phyloP scores from a whole-genome alignment of 2,888 invertebrate species.

The Junonia oenone region DNA sequence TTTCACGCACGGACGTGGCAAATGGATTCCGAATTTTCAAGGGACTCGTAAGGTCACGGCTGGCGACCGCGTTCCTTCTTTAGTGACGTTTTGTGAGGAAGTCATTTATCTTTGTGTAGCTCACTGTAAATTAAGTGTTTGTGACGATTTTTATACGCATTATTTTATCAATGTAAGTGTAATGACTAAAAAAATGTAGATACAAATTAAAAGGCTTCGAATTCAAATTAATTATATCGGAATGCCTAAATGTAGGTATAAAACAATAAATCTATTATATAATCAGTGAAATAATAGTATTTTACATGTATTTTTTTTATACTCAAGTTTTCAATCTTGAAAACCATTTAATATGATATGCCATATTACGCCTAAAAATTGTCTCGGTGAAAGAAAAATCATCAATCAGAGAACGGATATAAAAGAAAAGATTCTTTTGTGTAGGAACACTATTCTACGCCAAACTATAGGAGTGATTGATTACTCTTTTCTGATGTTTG shows the following conservation, averaged over 20 bases:
- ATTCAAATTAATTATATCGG: not conserved
- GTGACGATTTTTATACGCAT: slow-evolving; percentile 13
- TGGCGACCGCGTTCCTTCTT: slow-evolving; percentile 42
- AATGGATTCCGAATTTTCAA: slow-evolving; percentile 59
- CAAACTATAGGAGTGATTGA: slow-evolving; percentile 43
- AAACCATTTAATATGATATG: slow-evolving; percentile 1
- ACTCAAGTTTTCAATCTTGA: too few relatives aligned
- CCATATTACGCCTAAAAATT: slow-evolving; percentile 36
- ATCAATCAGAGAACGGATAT: slow-evolving; percentile 64
- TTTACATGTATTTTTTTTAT: too few relatives aligned
- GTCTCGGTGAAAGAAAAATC: slow-evolving; percentile 58
- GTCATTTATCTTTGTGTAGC: slow-evolving; percentile 47
- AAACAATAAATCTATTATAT: too few relatives aligned
- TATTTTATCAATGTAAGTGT: not conserved
- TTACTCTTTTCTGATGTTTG: slow-evolving; percentile 13
- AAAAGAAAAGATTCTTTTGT: slow-evolving; percentile 52
- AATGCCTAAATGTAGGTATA: not conserved
- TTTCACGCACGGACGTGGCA: slow-evolving; percentile 63
- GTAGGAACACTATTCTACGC: slow-evolving; percentile 44
- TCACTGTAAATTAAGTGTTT: slow-evolving; percentile 20
- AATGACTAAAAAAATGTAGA: not conserved
- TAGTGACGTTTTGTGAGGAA: slow-evolving; percentile 36
- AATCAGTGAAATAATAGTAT: too few relatives aligned
- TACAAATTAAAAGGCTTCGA: not conserved
- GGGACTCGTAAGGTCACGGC: slow-evolving; percentile 61